These are phyloP conservation scores for Danio jaintianensis DNA, from an alignment of 2,797 vertebrate genomes.

Conservation along the genomic window DNA sequence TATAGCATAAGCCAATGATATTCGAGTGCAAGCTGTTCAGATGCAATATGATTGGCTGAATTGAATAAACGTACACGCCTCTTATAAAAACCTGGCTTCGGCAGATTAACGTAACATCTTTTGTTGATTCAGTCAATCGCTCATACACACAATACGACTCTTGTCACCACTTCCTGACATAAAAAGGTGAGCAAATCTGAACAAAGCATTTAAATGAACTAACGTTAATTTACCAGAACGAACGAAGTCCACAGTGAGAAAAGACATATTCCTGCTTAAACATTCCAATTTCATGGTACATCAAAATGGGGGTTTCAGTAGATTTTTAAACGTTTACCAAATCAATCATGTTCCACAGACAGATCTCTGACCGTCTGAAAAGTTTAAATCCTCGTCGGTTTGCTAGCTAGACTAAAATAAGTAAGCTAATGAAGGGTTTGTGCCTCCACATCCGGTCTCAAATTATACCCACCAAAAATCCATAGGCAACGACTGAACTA, in stretches of 20 bases:
- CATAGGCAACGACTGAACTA: slow-evolving; percentile 9
- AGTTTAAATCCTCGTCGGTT: background rate
- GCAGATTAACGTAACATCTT: no score
- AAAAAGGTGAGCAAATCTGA: background rate
- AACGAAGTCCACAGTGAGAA: background rate
- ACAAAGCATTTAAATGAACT: background rate
- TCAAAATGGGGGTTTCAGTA: background rate
- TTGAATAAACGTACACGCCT: background rate
- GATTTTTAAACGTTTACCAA: background rate
- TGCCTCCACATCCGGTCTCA: slow-evolving; percentile 45
- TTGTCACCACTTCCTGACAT: background rate
- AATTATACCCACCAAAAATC: slow-evolving; percentile 38
- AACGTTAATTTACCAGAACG: background rate
- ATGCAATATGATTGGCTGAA: background rate
- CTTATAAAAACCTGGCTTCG: no score
- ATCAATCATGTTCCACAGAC: background rate
- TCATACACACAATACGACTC: background rate
- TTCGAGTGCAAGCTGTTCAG: background rate
- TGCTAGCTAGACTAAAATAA: slow-evolving; percentile 22
- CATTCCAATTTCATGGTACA: no score
- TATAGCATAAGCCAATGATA: background rate
- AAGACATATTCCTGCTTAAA: background rate
- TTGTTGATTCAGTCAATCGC: background rate
- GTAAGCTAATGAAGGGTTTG: slow-evolving; percentile 45
- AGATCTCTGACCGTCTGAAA: background rate